A percentile compares a stretch with the other conserved stretches of the same genome.
These are phyloP conservation scores for Dicrurus megarhynchus DNA, from an alignment of 2,113 vertebrate genomes.

Conservation along the genomic window DNA sequence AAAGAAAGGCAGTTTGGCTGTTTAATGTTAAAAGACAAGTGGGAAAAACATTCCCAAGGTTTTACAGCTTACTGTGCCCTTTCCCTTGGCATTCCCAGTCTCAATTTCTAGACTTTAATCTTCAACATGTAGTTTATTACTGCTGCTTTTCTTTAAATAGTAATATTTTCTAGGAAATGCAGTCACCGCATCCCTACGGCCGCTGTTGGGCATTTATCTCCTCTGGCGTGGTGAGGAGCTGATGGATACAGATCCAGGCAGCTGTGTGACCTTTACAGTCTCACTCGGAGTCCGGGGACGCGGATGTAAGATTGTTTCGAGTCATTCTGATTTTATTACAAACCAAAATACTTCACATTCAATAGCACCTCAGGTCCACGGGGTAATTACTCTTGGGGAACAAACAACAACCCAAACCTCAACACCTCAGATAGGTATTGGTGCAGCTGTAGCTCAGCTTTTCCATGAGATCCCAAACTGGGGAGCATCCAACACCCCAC, in stretches of 20 bases:
- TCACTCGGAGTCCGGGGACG: neutral
- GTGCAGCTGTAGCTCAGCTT: neutral
- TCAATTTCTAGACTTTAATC: neutral
- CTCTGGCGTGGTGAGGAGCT: neutral
- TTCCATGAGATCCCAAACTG: neutral
- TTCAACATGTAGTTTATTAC: neutral
- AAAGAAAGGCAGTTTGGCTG: neutral
- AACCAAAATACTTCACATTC: constrained; percentile 18
- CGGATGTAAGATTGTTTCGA: neutral
- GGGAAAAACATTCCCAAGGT: neutral
- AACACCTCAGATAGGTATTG: neutral
- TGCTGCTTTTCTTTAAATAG: neutral
- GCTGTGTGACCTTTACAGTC: neutral
- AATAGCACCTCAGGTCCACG: neutral
- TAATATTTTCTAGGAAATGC: neutral
- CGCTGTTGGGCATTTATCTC: neutral
- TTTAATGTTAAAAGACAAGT: neutral
- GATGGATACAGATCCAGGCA: neutral
- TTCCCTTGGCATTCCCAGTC: neutral
- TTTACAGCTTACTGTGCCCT: neutral
- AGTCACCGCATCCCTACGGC: neutral
- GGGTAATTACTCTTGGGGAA: neutral
- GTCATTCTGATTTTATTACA: constrained; percentile 40
- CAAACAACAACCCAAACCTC: neutral
- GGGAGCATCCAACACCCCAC: neutral